Evolutionary conservation across 2,888 invertebrate species (phyloP), one percentile per base, ranked within the genome.

Genomic region (Chymomyza amoena): DNA sequence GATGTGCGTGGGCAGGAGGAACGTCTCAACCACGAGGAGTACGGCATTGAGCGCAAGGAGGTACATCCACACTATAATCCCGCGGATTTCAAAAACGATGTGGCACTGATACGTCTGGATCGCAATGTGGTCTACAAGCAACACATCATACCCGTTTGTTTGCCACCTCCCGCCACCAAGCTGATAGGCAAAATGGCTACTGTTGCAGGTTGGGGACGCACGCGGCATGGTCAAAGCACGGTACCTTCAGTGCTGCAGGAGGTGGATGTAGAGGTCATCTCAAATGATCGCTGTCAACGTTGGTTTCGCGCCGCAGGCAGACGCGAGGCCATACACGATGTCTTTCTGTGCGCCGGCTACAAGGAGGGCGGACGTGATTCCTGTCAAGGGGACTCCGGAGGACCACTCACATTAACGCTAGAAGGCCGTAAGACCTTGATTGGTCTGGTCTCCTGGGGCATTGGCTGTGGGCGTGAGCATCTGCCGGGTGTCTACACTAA

Each of bases 301-400:
- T 98, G 98, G 98, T 98, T 97, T 92, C 93, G 97, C 63, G 96
- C 97, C 0, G 97, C 97, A 0, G 98, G 97, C 0, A 92, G 98
- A 50, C 92, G 97, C 64, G 98, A 98, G 91, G 96, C 96, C n/a
- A 98, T 98, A 73, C 97, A 97, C 83, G 97, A 97, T 82, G 97
- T 98, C 1, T 97, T 97, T 90, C 92, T 98, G 0, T 98, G 98
- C 89, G 98, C 98, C 0, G 98, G 98, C 4, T 98, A 97, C 86
- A 97, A 97, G 91, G 97, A 97, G 93, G 95, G 95, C 0, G 95
- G 95, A 0, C 92, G 95, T 0, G 95, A 95, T 87, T 95, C 95
- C 61, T 95, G 95, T 80, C 95, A 95, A 87, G 95, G 90, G 0
- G 95, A 95, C 88, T 97, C 97, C 0, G 97, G 97, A 28, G 97